Conservation (phyloP, 2,113 vertebrate species). For the Panurus biarmicus region DNA sequence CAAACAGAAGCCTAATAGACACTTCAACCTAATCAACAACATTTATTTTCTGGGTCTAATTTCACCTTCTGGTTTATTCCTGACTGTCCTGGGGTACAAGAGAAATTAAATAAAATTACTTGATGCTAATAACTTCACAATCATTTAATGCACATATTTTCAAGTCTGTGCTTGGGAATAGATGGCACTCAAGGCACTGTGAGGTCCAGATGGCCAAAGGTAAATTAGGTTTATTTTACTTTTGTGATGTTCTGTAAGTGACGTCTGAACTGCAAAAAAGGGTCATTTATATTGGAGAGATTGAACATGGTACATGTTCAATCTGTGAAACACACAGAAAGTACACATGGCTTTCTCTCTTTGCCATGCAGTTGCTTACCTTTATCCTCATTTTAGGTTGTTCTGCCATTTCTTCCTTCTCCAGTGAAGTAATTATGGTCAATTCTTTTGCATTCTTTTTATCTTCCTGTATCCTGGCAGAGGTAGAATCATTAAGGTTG, state of each 20-base stretch:
- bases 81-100: neutral
- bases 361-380: neutral
- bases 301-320: neutral
- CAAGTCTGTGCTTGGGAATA: neutral
- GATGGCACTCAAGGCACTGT: neutral
- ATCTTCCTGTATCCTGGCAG: neutral
- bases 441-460: neutral
- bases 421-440: neutral
- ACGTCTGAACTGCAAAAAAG: neutral
- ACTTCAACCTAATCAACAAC: neutral
- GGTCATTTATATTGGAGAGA: neutral
- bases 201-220: neutral
- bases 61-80: neutral
- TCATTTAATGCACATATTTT: neutral
- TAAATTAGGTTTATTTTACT: neutral
- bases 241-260: neutral
- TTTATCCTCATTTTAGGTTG: neutral
- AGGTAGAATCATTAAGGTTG: neutral
- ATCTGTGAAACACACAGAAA: neutral
- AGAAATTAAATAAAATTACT: neutral
- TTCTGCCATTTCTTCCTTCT: neutral
- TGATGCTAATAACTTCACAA: neutral
- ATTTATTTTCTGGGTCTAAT: neutral
- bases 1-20: conserved; percentile 13
- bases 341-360: neutral